Percentiles rank a stretch among this genome's conserved stretches.
phyloP scores from a whole-genome alignment of 2,888 invertebrate species.

The Tenthredo notha region DNA sequence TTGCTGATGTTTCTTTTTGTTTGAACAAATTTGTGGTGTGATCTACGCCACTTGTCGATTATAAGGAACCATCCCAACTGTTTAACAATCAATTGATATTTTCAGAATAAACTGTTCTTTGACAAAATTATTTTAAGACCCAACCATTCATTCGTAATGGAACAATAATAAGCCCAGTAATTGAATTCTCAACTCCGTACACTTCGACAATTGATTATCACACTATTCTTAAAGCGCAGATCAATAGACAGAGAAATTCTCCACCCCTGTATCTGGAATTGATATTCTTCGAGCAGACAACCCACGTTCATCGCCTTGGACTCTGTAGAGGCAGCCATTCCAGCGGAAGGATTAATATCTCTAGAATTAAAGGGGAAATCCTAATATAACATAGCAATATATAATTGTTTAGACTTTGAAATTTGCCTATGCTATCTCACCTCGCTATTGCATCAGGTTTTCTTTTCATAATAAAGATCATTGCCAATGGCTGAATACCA shows the following conservation, averaged over 20 bases:
- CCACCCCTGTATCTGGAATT: neutral
- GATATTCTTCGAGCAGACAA: neutral
- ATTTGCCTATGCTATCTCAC: neutral
- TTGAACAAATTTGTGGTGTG: neutral
- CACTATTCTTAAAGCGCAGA: neutral
- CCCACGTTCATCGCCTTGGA: neutral
- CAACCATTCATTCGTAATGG: neutral
- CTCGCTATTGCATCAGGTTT: neutral
- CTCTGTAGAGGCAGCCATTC: neutral
- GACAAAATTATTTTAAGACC: neutral
- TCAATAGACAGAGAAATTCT: neutral
- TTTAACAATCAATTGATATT: constrained; percentile 4
- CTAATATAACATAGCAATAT: neutral
- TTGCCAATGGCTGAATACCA: neutral
- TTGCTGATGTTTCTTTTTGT: neutral
- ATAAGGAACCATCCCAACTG: neutral
- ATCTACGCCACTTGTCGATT: neutral
- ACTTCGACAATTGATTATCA: neutral
- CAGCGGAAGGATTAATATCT: neutral
- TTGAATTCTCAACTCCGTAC: neutral
- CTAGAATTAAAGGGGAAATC: neutral
- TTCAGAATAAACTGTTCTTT: constrained; percentile 27
- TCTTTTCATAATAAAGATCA: neutral
- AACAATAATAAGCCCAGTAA: neutral
- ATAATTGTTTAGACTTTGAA: neutral